Evolutionary conservation across 92 coral and sea anemone genomes (phyloP), one percentile per base, ranked within the genome.

Genomic region (Zoanthus sansibaricus): DNA sequence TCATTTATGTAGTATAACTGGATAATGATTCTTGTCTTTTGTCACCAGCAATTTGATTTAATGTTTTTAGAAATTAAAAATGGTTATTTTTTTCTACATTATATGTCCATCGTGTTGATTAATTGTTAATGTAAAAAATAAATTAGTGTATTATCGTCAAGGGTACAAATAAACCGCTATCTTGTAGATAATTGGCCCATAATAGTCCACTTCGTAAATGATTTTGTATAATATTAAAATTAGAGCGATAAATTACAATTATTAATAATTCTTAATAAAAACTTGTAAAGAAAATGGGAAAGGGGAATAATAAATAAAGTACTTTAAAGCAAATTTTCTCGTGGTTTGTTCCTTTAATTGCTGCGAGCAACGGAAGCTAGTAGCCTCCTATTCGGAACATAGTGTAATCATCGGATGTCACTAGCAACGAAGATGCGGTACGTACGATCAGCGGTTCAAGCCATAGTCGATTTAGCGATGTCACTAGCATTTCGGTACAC

Each of bases 191-290:
- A 80, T 42, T 62, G 62, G 44, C 31, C 20, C 11, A 66, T 62
- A 72, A 64, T 11, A 14, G 30, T 13, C 13, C 44, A 16, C 6
- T 30, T 8, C 56, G 64, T 44, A 18, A 80, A 64, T 79, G 45
- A 47, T 62, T 80, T 80, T 80, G 85, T 80, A 80, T 32, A 62
- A 80, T 44, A 25, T 20, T 80, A 62, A 62, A 62, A 37, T 56
- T 59, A 78, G 82, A 25, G 54, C 67, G 13, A 78, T n/a, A 80
- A 80, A 64, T 62, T 80, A 66, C 73, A 66, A 16, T 62, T 64
- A 51, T 64, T 45, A 45, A 80, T 5, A 62, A 30, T 20, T 66
- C 46, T 18, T 80, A 45, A 79, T 79, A 46, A 44, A 64, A 32
- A 64, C 33, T 3, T 79, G 52, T 45, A 79, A 16, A 64, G 64